Base-by-base conservation (phyloP, 2,113 vertebrate genomes). In the Sphaerodactylus townsendi region DNA sequence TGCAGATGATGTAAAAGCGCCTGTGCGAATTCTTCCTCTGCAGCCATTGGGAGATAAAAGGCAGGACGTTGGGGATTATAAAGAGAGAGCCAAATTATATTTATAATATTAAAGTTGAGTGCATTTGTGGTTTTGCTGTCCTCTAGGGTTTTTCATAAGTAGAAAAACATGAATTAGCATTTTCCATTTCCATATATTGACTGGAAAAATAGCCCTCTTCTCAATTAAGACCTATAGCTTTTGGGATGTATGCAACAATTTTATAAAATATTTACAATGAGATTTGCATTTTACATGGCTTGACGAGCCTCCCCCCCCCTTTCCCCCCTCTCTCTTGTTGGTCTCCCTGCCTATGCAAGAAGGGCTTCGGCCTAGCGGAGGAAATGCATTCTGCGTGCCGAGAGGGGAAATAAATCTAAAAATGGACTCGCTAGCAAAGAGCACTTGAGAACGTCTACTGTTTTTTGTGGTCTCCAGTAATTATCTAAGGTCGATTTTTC, bases 171-270 rank as follows among this genome's bases (percentile, higher is more conserved):
- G 95, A 96, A 97, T 97, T 97, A 97, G 95, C 96, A 97, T 97
- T 97, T 97, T 95, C 95, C 95, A 97, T 97, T 96, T 97, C 96
- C 96, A 96, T 97, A 96, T 97, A 97, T 97, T 96, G 96, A 97
- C 96, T 97, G 96, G 95, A 96, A 96, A 96, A 96, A 96, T 96
- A 94, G 95, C 96, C 53, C 96, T 94, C 94, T 95, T 96, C 96
- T 97, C 96, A 97, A 96, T 97, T 97, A 97, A 97, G 96, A 96
- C 95, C 96, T 96, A 96, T 96, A 96, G 96, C 96, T 96, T 96
- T 96, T 95, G 96, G 96, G 96, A 96, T 95, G 86, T 95, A 96
- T 95, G 95, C 95, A 96, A 97, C 96, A 96, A 95, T 97, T 97
- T 96, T 96, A 97, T 96, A 96, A 97, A 97, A 97, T 97, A 96